Conservation (phyloP, 2,888 invertebrate genomes). For the Tenodera sinensis region DNA sequence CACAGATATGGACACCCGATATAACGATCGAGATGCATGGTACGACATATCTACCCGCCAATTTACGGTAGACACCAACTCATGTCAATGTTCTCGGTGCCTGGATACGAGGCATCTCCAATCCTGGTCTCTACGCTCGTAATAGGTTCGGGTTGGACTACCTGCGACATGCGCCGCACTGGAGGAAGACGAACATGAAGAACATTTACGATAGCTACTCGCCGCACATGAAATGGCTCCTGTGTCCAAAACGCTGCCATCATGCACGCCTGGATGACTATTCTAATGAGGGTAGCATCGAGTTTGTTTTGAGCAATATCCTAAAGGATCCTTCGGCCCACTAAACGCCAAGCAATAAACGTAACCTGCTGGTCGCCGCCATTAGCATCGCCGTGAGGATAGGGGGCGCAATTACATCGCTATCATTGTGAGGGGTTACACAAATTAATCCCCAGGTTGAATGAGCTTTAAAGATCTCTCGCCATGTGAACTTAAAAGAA, state of each 20-base stretch:
- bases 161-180: slow-evolving; percentile 38
- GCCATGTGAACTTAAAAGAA: too few species aligned
- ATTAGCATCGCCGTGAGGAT: neutral
- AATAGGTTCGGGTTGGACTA: slow-evolving; percentile 39
- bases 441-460: neutral
- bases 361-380: neutral
- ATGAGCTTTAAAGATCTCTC: too few species aligned
- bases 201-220: slow-evolving; percentile 37
- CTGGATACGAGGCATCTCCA: slow-evolving; percentile 38
- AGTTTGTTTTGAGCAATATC: slow-evolving; percentile 32
- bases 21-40: slow-evolving; percentile 38
- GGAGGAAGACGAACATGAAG: slow-evolving; percentile 34
- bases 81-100: slow-evolving; percentile 36
- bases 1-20: slow-evolving; percentile 30
- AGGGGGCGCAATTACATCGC: neutral
- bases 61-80: slow-evolving; percentile 34
- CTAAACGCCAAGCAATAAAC: neutral
- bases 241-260: slow-evolving; percentile 35
- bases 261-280: slow-evolving; percentile 40
- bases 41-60: slow-evolving; percentile 31
- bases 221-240: slow-evolving; percentile 33
- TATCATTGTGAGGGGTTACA: neutral
- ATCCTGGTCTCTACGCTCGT: slow-evolving; percentile 39
- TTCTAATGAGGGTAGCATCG: slow-evolving; percentile 39
- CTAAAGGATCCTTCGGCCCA: neutral